A percentile compares a stretch with the other conserved stretches of the same genome.
Conservation (phyloP, 2,888 invertebrate species). For the Rosalia funebris region DNA sequence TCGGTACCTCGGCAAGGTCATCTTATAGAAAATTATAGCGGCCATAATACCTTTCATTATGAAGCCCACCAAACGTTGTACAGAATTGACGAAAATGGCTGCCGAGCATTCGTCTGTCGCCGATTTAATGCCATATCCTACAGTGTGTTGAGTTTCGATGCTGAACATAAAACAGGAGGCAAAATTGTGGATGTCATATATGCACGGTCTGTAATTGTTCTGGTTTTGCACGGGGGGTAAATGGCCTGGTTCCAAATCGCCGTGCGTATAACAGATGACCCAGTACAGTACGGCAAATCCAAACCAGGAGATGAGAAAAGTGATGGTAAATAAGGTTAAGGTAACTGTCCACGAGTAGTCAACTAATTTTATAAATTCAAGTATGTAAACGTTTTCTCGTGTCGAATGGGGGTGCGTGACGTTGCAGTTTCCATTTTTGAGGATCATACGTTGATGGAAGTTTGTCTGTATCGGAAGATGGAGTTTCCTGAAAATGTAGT, state of each 20-base stretch:
- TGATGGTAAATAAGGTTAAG: conserved; percentile 81
- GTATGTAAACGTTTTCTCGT: conserved; percentile 64
- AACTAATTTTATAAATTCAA: conserved; percentile 46
- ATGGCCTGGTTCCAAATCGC: conserved; percentile 79
- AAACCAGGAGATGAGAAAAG: conserved; percentile 87
- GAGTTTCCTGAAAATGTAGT: conserved; percentile 8
- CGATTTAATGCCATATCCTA: conserved; percentile 84
- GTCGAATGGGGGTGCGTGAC: conserved; percentile 57
- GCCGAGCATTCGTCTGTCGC: conserved; percentile 91
- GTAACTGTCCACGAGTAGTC: conserved; percentile 49
- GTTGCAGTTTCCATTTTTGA: conserved; percentile 49
- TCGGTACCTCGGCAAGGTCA: conserved; percentile 90
- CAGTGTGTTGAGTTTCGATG: conserved; percentile 93
- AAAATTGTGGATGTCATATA: conserved; percentile 84
- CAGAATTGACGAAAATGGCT: conserved; percentile 89
- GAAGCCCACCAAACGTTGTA: conserved; percentile 78
- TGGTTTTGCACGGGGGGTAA: conserved; percentile 56
- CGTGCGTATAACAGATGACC: conserved; percentile 86
- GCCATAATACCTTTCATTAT: conserved; percentile 72
- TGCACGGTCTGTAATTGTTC: conserved; percentile 81
- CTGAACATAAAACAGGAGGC: conserved; percentile 92
- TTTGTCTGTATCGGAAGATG: background rate
- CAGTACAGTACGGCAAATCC: conserved; percentile 89
- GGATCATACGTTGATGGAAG: conserved; percentile 39
- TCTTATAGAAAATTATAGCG: conserved; percentile 89